Evolutionary conservation across 2,888 invertebrate species (phyloP).

Genomic region (Andricus quercusramuli): DNA sequence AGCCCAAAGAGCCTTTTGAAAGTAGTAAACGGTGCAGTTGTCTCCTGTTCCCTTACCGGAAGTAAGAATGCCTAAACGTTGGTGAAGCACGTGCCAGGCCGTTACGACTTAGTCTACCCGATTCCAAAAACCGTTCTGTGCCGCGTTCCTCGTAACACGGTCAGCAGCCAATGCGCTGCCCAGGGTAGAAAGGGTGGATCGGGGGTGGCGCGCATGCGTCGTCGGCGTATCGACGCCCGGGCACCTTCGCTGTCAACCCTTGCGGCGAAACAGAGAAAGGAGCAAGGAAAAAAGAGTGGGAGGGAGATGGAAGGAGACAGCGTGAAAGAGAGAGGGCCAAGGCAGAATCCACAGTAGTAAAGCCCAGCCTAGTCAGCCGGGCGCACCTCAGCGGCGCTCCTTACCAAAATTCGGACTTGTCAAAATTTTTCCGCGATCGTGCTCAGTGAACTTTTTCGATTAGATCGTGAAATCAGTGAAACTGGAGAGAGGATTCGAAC

Average conservation of each 20-base stretch:
- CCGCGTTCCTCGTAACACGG: slow-evolving; percentile 55
- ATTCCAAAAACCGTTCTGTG: slow-evolving; percentile 43
- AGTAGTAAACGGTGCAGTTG: slow-evolving; percentile 17
- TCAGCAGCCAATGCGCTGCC: slow-evolving; percentile 66
- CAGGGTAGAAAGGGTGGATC: slow-evolving; percentile 62
- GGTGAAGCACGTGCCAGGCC: slow-evolving; percentile 20
- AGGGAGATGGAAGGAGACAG: neutral
- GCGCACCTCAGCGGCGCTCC: slow-evolving; percentile 54
- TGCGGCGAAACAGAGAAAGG: slow-evolving; percentile 31
- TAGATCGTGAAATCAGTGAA: neutral
- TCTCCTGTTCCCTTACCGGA: neutral
- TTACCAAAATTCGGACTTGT: slow-evolving; percentile 31
- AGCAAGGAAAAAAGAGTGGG: neutral
- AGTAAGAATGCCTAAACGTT: slow-evolving; percentile 21
- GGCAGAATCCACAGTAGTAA: slow-evolving; percentile 70
- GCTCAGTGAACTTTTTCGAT: neutral
- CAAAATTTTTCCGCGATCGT: slow-evolving; percentile 20
- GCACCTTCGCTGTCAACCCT: slow-evolving; percentile 54
- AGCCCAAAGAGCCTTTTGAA: neutral
- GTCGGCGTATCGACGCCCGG: slow-evolving; percentile 75
- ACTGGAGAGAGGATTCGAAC: neutral
- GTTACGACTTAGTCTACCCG: slow-evolving; percentile 20
- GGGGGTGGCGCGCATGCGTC: slow-evolving; percentile 76
- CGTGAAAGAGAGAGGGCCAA: slow-evolving; percentile 42
- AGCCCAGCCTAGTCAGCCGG: slow-evolving; percentile 73